Evolutionary conservation across 2,113 vertebrate genomes (phyloP).

Genomic region (Eulemur rufifrons): DNA sequence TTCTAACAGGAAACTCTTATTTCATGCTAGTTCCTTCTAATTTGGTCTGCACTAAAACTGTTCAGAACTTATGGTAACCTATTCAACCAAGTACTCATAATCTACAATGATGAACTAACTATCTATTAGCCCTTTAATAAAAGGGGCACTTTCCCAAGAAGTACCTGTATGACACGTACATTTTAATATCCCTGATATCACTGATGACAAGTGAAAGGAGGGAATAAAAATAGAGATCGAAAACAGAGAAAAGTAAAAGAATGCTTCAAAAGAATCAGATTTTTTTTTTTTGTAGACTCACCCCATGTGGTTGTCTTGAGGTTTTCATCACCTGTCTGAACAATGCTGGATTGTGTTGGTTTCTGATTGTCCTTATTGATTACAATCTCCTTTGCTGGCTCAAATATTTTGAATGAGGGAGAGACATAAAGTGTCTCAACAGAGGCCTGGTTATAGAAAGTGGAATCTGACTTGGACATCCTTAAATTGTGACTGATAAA

Average conservation of each 20-base stretch:
- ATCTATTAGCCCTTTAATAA: neutral
- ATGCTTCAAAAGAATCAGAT: neutral
- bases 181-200: neutral
- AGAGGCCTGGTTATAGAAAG: conserved; percentile 24
- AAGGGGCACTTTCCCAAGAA: conserved; percentile 19
- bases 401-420: conserved; percentile 51
- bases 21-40: conserved; percentile 45
- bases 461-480: conserved; percentile 22
- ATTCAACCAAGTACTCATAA: neutral
- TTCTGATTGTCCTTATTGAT: neutral
- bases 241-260: conserved; percentile 4
- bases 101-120: neutral
- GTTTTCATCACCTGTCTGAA: neutral
- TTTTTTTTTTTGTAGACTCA: neutral
- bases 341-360: accelerated
- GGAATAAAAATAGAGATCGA: neutral
- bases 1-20: conserved; percentile 49
- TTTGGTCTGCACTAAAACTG: conserved; percentile 46
- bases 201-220: neutral
- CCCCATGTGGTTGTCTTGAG: conserved; percentile 14
- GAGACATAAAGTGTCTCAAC: conserved; percentile 61
- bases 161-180: no score
- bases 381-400: neutral
- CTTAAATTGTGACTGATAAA: neutral
- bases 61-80: conserved; percentile 18